phyloP scores from a whole-genome alignment of 2,113 vertebrate species.

The Lethenteron camtschaticum region DNA sequence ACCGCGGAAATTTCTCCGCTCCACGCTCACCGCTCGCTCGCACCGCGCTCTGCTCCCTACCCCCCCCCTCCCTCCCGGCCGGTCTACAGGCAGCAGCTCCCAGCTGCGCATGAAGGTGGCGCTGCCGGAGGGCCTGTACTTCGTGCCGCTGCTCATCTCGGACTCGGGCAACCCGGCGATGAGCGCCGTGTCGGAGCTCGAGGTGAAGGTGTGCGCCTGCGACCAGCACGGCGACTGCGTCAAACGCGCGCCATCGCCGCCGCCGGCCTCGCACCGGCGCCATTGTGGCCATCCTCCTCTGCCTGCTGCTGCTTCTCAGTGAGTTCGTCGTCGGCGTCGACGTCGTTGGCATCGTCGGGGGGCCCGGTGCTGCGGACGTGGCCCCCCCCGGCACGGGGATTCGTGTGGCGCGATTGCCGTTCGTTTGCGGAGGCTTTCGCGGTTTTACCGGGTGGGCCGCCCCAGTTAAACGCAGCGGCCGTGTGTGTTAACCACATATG shows the following conservation, averaged over 20 bases:
- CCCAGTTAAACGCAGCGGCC: too few species aligned
- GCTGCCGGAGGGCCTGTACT: slow-evolving; percentile 66
- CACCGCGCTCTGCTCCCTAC: not conserved
- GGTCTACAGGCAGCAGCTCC: slow-evolving; percentile 39
- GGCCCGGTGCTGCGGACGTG: too few species aligned
- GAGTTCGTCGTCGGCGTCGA: slow-evolving; percentile 17
- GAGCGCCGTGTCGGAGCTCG: slow-evolving; percentile 65
- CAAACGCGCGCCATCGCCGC: slow-evolving; percentile 36
- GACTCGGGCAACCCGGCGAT: slow-evolving; percentile 83
- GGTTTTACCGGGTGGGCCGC: too few species aligned
- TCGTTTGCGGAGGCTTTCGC: too few species aligned
- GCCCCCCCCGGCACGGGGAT: too few species aligned
- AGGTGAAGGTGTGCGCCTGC: slow-evolving; percentile 83
- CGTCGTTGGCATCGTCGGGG: too few species aligned
- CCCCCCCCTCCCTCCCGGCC: not conserved
- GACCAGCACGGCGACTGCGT: slow-evolving; percentile 81
- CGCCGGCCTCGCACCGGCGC: slow-evolving; percentile 59
- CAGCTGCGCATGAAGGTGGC: slow-evolving; percentile 25
- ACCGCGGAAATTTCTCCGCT: too few species aligned
- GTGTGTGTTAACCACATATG: too few species aligned
- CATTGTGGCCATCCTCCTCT: slow-evolving; percentile 76
- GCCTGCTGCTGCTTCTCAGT: slow-evolving; percentile 74
- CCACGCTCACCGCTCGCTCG: too few species aligned
- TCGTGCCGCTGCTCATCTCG: slow-evolving; percentile 57
- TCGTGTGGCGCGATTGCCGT: too few species aligned